Percentiles rank a stretch among this genome's conserved stretches.
Conservation (phyloP, 2,797 vertebrate genomes). For the Amphiprion clarkii region DNA sequence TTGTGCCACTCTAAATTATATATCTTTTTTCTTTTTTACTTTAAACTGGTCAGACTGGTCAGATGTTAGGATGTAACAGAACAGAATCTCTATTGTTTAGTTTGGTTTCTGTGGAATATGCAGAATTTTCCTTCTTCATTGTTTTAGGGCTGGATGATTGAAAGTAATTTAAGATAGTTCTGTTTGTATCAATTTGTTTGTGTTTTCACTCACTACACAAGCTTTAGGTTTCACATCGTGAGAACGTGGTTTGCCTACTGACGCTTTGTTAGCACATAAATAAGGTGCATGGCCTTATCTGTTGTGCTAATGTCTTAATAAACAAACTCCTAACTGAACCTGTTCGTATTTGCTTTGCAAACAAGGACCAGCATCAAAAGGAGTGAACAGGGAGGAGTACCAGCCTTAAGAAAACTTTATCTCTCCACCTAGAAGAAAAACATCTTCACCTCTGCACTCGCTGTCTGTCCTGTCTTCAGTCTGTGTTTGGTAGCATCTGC, state of each 20-base stretch:
- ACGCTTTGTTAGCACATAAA: constrained; percentile 49
- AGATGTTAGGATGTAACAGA: background rate
- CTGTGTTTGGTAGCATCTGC: constrained; percentile 46
- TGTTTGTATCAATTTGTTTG: background rate
- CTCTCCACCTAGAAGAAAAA: constrained; percentile 35
- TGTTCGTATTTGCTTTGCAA: constrained; percentile 73
- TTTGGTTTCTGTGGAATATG: background rate
- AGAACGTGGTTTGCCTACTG: constrained; percentile 24
- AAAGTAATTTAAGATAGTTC: background rate
- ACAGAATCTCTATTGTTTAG: background rate
- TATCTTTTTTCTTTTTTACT: background rate
- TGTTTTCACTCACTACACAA: constrained; percentile 15
- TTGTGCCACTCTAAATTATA: background rate
- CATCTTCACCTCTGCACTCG: constrained; percentile 11
- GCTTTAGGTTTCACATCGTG: constrained; percentile 15
- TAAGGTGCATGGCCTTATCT: constrained; percentile 25
- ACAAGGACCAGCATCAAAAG: constrained; percentile 45
- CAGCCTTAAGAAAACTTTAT: constrained; percentile 18
- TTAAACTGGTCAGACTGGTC: background rate
- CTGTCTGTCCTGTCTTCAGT: constrained; percentile 21
- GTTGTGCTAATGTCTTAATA: constrained; percentile 58
- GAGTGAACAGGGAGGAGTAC: constrained; percentile 25
- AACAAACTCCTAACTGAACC: constrained; percentile 26
- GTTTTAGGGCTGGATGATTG: background rate
- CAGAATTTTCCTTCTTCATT: background rate